Evolutionary conservation across 2,797 vertebrate genomes (phyloP).

Genomic region (Mormyrops attenuatus): DNA sequence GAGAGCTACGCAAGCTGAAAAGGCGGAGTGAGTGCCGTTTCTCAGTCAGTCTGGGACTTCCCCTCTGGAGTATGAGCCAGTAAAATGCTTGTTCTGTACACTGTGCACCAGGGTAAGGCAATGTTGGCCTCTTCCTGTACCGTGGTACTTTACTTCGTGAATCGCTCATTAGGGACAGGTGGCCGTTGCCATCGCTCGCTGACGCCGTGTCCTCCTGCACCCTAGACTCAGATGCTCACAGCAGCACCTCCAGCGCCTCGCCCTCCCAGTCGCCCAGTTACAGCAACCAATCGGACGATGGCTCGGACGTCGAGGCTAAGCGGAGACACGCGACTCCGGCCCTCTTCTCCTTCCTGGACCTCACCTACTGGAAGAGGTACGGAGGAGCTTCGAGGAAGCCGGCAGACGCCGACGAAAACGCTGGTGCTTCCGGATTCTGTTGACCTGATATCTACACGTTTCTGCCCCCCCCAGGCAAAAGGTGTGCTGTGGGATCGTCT

Average conservation of each 20-base stretch:
- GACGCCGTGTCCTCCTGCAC: neutral
- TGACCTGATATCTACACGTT: neutral
- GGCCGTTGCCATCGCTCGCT: neutral
- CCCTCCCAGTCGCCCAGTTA: slow-evolving; percentile 73
- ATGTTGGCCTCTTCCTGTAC: neutral
- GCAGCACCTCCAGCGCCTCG: slow-evolving; percentile 72
- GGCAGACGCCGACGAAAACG: neutral
- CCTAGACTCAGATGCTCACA: slow-evolving; percentile 71
- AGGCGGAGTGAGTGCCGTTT: slow-evolving; percentile 63
- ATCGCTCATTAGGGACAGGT: neutral
- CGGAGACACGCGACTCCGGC: slow-evolving; percentile 61
- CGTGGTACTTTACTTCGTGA: neutral
- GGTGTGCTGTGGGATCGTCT: slow-evolving; percentile 74
- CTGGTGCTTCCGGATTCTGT: neutral
- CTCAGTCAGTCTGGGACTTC: neutral
- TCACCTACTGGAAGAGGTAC: slow-evolving; percentile 75
- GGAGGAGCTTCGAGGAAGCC: neutral
- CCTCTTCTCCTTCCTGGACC: slow-evolving; percentile 71
- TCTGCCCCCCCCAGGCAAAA: slow-evolving; percentile 58
- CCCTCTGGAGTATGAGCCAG: neutral
- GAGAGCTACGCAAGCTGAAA: slow-evolving; percentile 69
- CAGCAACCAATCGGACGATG: slow-evolving; percentile 74
- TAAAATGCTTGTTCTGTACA: neutral
- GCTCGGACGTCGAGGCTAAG: slow-evolving; percentile 71
- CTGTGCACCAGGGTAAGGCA: neutral